phyloP scores from a whole-genome alignment of 2,113 vertebrate species.

The Gallinago jamesoni region DNA sequence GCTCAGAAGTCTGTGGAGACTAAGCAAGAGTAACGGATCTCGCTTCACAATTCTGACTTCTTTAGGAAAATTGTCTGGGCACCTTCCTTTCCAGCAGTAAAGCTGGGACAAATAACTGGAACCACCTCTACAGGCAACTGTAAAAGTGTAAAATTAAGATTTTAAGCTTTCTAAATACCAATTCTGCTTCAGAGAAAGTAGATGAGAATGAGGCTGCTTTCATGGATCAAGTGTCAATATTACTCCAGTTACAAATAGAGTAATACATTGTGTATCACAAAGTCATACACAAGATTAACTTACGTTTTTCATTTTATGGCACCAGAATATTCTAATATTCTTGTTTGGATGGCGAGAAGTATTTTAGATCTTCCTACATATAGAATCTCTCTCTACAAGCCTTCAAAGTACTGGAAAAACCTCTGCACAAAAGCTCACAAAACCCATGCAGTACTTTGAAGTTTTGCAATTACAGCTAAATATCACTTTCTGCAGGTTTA shows the following conservation, averaged over 20 bases:
- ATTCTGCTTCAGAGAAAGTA: not conserved
- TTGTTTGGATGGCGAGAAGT: not conserved
- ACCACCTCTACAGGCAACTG: not conserved
- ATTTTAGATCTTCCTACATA: not conserved
- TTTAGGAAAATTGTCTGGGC: not conserved
- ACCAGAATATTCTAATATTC: not conserved
- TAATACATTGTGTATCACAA: not conserved
- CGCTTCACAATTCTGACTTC: not conserved
- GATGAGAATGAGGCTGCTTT: not conserved
- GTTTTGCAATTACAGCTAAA: not conserved
- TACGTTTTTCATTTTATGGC: not conserved
- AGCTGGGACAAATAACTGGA: not conserved
- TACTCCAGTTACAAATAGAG: not conserved
- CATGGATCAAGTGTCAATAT: not conserved
- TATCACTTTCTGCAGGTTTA: conserved; percentile 17
- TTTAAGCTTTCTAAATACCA: not conserved
- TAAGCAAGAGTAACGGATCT: not conserved
- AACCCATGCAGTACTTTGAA: not conserved
- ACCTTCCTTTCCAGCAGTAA: not conserved
- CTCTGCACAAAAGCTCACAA: not conserved
- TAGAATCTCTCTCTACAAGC: not conserved
- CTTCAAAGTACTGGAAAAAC: not conserved
- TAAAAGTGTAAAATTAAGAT: not conserved
- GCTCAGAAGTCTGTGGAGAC: not conserved
- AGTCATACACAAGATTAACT: not conserved